A percentile compares a stretch with the other conserved stretches of the same genome.
These are phyloP conservation scores for Perdix hodgsoniae DNA, from an alignment of 2,797 vertebrate species.

Conservation along the genomic window DNA sequence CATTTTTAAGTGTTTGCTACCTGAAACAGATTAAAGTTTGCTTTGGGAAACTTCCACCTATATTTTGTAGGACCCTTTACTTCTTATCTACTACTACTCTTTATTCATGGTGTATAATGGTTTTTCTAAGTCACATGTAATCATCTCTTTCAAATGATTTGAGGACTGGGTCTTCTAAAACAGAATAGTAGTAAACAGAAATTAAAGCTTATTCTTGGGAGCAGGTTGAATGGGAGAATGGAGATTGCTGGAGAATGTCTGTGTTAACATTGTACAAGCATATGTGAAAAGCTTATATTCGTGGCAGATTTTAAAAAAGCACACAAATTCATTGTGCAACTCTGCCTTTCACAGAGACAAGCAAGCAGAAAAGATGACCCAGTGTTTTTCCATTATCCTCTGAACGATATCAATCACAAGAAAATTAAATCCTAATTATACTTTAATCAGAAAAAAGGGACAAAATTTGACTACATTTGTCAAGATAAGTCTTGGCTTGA, in stretches of 20 bases:
- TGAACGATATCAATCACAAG: background rate
- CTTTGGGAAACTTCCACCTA: background rate
- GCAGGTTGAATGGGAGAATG: background rate
- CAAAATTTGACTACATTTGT: background rate
- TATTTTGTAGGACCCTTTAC: background rate
- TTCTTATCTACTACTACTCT: background rate
- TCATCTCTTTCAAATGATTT: background rate
- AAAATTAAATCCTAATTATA: slow-evolving; percentile 15
- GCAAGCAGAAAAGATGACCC: background rate
- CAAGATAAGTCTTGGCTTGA: background rate
- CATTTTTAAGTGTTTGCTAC: background rate
- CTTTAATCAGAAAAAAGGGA: background rate
- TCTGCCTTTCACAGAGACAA: background rate
- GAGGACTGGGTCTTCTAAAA: background rate
- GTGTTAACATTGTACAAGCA: background rate
- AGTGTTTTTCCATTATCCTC: background rate
- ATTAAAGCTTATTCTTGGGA: background rate
- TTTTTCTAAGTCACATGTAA: background rate
- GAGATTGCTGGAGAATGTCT: background rate
- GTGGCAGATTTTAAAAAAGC: background rate
- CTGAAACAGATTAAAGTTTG: background rate
- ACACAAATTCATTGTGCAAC: background rate
- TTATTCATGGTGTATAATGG: background rate
- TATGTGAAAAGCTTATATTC: background rate
- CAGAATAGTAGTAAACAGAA: background rate